These are phyloP conservation scores for Onthophagus sagittarius DNA, from an alignment of 2,888 invertebrate species.

Conservation along the genomic window DNA sequence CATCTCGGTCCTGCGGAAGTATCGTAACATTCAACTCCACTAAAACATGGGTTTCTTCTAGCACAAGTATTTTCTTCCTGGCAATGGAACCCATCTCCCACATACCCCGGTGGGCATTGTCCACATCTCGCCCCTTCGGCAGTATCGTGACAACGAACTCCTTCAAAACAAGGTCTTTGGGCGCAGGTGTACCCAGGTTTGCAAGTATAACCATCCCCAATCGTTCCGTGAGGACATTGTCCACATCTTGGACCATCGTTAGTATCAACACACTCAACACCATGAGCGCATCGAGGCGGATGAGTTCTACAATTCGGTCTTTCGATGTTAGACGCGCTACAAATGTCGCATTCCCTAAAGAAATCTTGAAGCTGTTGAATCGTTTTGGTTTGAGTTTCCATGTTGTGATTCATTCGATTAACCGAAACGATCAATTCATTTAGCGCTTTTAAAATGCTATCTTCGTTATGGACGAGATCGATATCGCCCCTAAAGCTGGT, in stretches of 20 bases:
- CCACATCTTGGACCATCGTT: constrained; percentile 63
- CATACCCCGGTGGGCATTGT: constrained; percentile 70
- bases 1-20: constrained; percentile 61
- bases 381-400: constrained; percentile 65
- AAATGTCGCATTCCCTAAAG: constrained; percentile 75
- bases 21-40: constrained; percentile 63
- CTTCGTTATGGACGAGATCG: constrained; percentile 57
- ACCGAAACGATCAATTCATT: constrained; percentile 63
- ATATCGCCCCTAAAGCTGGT: constrained; percentile 64
- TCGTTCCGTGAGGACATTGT: constrained; percentile 68
- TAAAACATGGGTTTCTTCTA: constrained; percentile 55
- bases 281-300: constrained; percentile 60
- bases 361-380: constrained; percentile 66
- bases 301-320: constrained; percentile 46
- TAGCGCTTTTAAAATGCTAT: constrained; percentile 60
- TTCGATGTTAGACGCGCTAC: constrained; percentile 48
- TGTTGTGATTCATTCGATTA: constrained; percentile 66
- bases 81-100: constrained; percentile 74
- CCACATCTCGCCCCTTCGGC: constrained; percentile 64
- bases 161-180: constrained; percentile 69
- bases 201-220: constrained; percentile 74
- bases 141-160: constrained; percentile 60
- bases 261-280: constrained; percentile 61
- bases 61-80: constrained; percentile 55
- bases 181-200: constrained; percentile 56